Base-by-base conservation (phyloP, 2,888 invertebrate genomes). In the Dryadula phaetusa region DNA sequence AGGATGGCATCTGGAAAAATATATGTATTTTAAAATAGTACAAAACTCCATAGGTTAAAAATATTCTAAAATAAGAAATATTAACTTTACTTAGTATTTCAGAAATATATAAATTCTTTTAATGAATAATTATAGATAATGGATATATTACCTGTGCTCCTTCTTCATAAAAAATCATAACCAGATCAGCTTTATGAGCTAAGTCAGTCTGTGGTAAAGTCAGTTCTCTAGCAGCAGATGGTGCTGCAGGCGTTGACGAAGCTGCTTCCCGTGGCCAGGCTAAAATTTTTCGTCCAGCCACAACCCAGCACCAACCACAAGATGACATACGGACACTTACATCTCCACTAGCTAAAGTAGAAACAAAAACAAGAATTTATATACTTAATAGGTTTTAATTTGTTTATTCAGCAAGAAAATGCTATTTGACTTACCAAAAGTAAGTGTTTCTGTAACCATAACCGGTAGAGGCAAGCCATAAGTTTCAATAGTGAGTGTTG, bases 191-290 rank as follows among this genome's bases (percentile, higher is more conserved):
- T 78, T 96, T 95, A 83, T 99, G 98, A 0, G 97, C 97, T 16
- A 98, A 93, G 85, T 98, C 98, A 76, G 98, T 98, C 73, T 98
- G 97, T 0, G 98, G 98, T 46, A 99, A 85, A 0, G 96, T 96
- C 14, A 99, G 90, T 82, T 99, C 98, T 42, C 97, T 94, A 75
- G 98, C 98, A 52, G 96, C 95, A 1, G 93, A 75, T 8, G 77
- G 79, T 34, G 76, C 80, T 0, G 76, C 74, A 1, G 79, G 94
- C 64, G 79, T 16, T 8, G 28, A 74, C 0, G 76, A 73, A 0
- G 80, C 74, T 0, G 78, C 68, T 67, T 95, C 94, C 71, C 95
- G 95, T 64, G 96, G 96, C 99, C 99, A 99, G 7, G 98, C 95
- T 28, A 98, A 93, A 14, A 98, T 87, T 56, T 97, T 94, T 0